Base-by-base conservation (phyloP, 1,140 invertebrate genomes). In the Paralvinella palmiformis region DNA sequence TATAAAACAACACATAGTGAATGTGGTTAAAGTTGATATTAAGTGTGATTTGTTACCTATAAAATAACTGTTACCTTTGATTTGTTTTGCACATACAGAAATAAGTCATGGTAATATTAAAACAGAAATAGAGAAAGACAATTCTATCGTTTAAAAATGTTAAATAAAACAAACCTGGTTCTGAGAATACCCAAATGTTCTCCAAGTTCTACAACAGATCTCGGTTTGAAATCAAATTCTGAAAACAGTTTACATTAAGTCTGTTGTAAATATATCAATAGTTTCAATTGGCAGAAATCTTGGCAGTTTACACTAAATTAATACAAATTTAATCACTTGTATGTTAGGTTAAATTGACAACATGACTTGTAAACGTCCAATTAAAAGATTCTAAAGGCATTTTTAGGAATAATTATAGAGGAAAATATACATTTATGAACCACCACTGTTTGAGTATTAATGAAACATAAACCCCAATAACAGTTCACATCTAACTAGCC, bases 131-230 rank as follows among this genome's bases (percentile, higher is more conserved):
- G n/a, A n/a, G n/a, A n/a, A n/a, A n/a, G n/a, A n/a, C n/a, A n/a
- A n/a, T n/a, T n/a, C n/a, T n/a, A n/a, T n/a, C n/a, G n/a, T n/a
- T n/a, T n/a, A n/a, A n/a, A n/a, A n/a, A n/a, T n/a, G n/a, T n/a
- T 15, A 27, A 4, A 31, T 15, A 7, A 32, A 22, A 69, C 67
- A 41, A 64, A 72, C 63, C 89, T 86, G 50, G 84, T 88, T 76
- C 88, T 84, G 3, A 84, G 63, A 7, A 75, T 61, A 36, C 73
- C 74, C 37, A 77, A 63, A n/a, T 71, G 68, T 36, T 75, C 69
- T 22, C 72, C 73, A 4, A 80, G 59, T 50, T 73, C 68, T 36
- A 74, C 62, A 44, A 77, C 64, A 56, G 70, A 66, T 33, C 71
- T 67, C 5, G 74, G 72, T 37, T 69, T 64, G 66, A 77, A 80